Evolutionary conservation across 35 echinoderm and acorn worm genomes (phyloP), one percentile per base, ranked within the genome.

Genomic region (Ptychodera flava): DNA sequence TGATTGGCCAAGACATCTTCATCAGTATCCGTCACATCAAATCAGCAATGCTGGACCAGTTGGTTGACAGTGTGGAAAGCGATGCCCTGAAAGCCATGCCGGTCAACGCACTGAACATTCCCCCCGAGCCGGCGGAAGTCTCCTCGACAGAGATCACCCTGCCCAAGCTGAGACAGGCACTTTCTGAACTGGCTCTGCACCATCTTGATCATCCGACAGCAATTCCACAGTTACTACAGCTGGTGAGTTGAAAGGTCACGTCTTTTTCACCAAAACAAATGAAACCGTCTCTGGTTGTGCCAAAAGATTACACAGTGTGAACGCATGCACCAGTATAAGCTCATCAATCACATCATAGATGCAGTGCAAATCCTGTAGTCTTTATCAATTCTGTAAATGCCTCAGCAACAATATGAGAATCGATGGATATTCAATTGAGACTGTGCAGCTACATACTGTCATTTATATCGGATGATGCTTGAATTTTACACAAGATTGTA

Each of bases 1-100:
- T 93, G 78, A 83, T 99, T 30, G 96, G 96, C 15, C 79, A 80
- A 78, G 93, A 94, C 78, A 88, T 87, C 33, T 90, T 80, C 30
- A 92, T 99, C 76, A 81, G 90, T 75, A 82, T 94, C 1, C 75
- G 76, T 32, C 37, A 88, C 31, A 88, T 99, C 38, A 99, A 99
- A 36, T 82, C 83, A 35, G 88, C 87, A 37, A 89, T 92, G 81
- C 33, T 94, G 29, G 96, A 99, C 78, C 93, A 91, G 77, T 88
- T 87, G 15, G 81, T 99, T 14, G 92, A 94, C 75, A 76, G 78
- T 31, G 93, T 88, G 16, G 87, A 97, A 45, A 36, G 38, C 27
- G 33, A 81, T 22, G 79, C 92, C 10, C 85, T 99, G 0, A 32
- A 86, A 22, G 82, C 30, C 29, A 81, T 92, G 35, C 91, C 86